Base-by-base conservation (phyloP, 2,113 vertebrate genomes). In the Zosterops lateralis region DNA sequence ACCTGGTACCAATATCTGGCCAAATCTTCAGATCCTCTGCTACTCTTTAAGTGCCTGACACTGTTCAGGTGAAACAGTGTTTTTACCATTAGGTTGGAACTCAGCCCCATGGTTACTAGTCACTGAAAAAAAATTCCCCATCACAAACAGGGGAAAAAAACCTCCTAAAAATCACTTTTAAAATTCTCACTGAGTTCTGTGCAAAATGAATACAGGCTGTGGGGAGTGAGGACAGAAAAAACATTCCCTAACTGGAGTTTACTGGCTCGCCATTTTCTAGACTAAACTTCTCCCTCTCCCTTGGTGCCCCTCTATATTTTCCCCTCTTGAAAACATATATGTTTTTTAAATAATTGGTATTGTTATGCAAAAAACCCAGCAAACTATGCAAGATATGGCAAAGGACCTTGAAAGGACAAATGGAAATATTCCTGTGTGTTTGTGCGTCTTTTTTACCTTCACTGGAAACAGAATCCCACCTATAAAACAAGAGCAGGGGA, bases 321-420 rank as follows among this genome's bases (percentile, higher is more conserved):
- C 12, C 7, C 5, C 7, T 24, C 7, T 45, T 6, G 11, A 21
- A 82, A 90, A 62, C 11, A 38, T 50, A 6, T 29, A 36, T 14
- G 5, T 3, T 71, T 28, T 81, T 92, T 28, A 71, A 80, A 36
- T 7, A 2, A 18, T 20, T 48, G 26, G 3, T 20, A 74, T 53
- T 50, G 1, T 31, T 65, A 32, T 47, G 26, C 2, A 85, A 86
- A 60, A 50, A 16, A 2, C 1, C 3, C 22, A 65, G 15, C 0
- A 1, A 84, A 47, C 14, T 32, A n/a, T 44, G 16, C 8, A 54
- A 78, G 15, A 32, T 53, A 31, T 31, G 22, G 8, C 32, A 78
- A 77, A 82, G 14, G 29, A 71, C 32, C 25, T 85, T 71, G 28
- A 85, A 84, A 80, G 11, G 40, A 61, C 1, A 4, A 80, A 89